These are phyloP conservation scores for Dendroctonus ponderosae DNA, from an alignment of 1,140 invertebrate species.

Conservation along the genomic window DNA sequence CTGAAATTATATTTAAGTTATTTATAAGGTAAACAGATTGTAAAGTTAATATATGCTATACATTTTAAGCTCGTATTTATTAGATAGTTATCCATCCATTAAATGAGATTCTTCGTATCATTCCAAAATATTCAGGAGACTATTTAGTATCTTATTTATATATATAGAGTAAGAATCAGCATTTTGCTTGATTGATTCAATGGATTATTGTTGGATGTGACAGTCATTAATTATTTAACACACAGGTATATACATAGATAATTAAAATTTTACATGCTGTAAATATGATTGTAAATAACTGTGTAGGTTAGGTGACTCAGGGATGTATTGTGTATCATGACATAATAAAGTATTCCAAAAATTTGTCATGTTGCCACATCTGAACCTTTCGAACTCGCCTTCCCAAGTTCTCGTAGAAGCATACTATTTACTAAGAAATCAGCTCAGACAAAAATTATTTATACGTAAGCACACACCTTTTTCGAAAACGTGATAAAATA, in stretches of 20 bases:
- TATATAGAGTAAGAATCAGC: too few relatives aligned
- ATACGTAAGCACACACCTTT: too few relatives aligned
- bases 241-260: slow-evolving; percentile 1
- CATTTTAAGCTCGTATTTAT: slow-evolving; percentile 16
- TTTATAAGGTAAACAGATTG: slow-evolving; percentile 8
- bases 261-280: slow-evolving; percentile 14
- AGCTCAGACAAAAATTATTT: too few relatives aligned
- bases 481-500: too few relatives aligned
- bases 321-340: slow-evolving; percentile 24
- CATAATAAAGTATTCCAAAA: slow-evolving; percentile 8
- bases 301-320: slow-evolving; percentile 27
- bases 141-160: too few relatives aligned
- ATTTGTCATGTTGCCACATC: not conserved
- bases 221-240: not conserved
- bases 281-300: slow-evolving; percentile 21
- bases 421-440: too few relatives aligned
- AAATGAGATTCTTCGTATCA: slow-evolving; percentile 12
- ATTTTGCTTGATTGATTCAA: too few relatives aligned
- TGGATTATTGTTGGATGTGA: too few relatives aligned
- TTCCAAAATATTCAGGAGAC: not conserved
- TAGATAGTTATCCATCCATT: slow-evolving; percentile 9
- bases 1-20: slow-evolving; percentile 23
- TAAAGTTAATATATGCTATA: slow-evolving; percentile 8
- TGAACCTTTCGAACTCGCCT: too few relatives aligned
- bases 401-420: too few relatives aligned